These are phyloP conservation scores for Brachyrhaphis roseni DNA, from an alignment of 2,797 vertebrate genomes.

Conservation along the genomic window DNA sequence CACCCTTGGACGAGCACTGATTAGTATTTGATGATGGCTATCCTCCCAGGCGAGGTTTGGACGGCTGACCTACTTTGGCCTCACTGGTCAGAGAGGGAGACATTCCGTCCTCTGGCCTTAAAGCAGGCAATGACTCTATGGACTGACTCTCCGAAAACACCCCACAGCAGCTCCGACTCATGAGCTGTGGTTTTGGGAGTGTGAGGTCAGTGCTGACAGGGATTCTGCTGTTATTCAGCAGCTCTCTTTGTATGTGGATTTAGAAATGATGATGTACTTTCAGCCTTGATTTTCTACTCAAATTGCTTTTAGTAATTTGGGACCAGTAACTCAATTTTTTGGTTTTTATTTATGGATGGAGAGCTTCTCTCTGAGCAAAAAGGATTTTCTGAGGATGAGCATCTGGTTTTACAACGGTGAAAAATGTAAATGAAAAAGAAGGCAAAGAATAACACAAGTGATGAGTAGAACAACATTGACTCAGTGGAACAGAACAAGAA, in stretches of 20 bases:
- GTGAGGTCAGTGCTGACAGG: constrained; percentile 25
- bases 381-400: background rate
- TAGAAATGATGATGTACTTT: constrained; percentile 39
- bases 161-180: constrained; percentile 17
- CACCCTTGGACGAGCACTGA: constrained; percentile 56
- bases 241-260: constrained; percentile 27
- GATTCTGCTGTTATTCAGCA: constrained; percentile 22
- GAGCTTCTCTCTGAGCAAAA: background rate
- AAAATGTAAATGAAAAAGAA: background rate
- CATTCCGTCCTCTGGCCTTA: constrained; percentile 22
- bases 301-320: constrained; percentile 49
- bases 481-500: background rate
- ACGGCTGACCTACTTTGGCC: constrained; percentile 66
- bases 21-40: constrained; percentile 38
- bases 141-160: background rate
- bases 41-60: constrained; percentile 42
- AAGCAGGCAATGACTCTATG: background rate
- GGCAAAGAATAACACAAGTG: background rate
- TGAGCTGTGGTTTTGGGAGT: constrained; percentile 11
- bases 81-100: constrained; percentile 29
- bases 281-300: constrained; percentile 40
- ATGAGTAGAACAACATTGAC: background rate
- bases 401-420: background rate
- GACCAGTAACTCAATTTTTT: constrained; percentile 8
- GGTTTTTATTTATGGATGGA: constrained; percentile 6